A percentile compares a stretch with the other conserved stretches of the same genome.
phyloP scores from a whole-genome alignment of 2,113 vertebrate species.

The Eptesicus fuscus region DNA sequence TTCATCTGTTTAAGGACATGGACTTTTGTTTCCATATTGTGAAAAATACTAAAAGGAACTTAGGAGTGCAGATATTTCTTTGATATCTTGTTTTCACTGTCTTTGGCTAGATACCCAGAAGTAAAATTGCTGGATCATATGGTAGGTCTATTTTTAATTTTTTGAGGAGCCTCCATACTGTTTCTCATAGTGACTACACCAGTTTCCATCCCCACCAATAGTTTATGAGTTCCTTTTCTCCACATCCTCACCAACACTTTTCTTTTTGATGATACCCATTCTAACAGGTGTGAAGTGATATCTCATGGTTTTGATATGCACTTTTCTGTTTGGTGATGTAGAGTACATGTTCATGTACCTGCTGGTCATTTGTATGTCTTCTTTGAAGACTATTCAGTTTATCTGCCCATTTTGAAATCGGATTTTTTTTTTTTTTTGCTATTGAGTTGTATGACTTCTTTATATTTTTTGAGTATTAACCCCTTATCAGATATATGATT shows the following conservation, averaged over 20 bases:
- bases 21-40: not conserved
- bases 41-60: not conserved
- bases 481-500: not conserved
- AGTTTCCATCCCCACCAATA: not conserved
- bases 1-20: not conserved
- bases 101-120: not conserved
- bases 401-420: not conserved
- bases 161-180: not conserved
- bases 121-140: not conserved
- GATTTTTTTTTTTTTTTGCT: not conserved
- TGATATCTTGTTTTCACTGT: not conserved
- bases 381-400: too few relatives aligned
- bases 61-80: not conserved
- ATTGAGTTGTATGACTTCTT: not conserved
- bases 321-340: not conserved
- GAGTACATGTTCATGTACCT: not conserved
- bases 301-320: not conserved
- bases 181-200: not conserved
- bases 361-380: not conserved
- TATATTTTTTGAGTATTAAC: not conserved
- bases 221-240: not conserved
- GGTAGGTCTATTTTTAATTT: not conserved
- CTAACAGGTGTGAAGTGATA: not conserved
- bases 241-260: not conserved
- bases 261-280: not conserved